Evolutionary conservation across 2,888 invertebrate species (phyloP).

Genomic region (Gymnocheta viridis): DNA sequence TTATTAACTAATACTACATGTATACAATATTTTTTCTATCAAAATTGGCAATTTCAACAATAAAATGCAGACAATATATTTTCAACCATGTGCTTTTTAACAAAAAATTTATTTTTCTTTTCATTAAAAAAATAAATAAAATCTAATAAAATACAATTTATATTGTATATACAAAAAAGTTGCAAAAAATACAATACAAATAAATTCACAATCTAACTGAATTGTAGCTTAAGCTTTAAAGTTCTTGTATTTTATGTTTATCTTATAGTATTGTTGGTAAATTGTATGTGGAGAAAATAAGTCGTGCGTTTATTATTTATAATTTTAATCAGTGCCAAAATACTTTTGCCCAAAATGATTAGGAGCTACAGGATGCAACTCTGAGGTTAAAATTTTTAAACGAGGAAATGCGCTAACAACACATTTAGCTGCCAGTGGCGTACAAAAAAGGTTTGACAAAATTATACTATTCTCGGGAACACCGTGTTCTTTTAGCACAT

Average conservation of each 20-base stretch:
- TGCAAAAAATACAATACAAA: slow-evolving; percentile 41
- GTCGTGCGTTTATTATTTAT: slow-evolving; percentile 30
- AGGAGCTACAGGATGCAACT: slow-evolving; percentile 96
- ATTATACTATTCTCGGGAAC: slow-evolving; percentile 97
- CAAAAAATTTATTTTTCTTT: neutral
- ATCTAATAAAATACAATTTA: slow-evolving; percentile 8
- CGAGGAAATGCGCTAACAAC: slow-evolving; percentile 92
- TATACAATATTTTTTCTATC: neutral
- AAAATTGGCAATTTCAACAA: neutral
- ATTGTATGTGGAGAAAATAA: slow-evolving; percentile 13
- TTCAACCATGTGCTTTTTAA: slow-evolving; percentile 1
- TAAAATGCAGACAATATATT: neutral
- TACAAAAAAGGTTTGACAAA: slow-evolving; percentile 98
- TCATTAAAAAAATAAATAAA: neutral
- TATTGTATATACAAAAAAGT: slow-evolving; percentile 47
- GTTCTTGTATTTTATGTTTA: slow-evolving; percentile 22
- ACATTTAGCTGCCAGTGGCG: slow-evolving; percentile 93
- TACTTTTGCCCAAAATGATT: slow-evolving; percentile 99
- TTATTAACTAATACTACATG: neutral
- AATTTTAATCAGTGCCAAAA: slow-evolving; percentile 95
- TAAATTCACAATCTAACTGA: slow-evolving; percentile 10
- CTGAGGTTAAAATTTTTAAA: slow-evolving; percentile 97
- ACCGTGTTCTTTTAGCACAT: slow-evolving; percentile 95
- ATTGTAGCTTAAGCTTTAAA: slow-evolving; percentile 40
- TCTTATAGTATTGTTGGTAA: slow-evolving; percentile 39